Evolutionary conservation across 1,140 invertebrate species (phyloP).

Genomic region (Lycorma delicatula): DNA sequence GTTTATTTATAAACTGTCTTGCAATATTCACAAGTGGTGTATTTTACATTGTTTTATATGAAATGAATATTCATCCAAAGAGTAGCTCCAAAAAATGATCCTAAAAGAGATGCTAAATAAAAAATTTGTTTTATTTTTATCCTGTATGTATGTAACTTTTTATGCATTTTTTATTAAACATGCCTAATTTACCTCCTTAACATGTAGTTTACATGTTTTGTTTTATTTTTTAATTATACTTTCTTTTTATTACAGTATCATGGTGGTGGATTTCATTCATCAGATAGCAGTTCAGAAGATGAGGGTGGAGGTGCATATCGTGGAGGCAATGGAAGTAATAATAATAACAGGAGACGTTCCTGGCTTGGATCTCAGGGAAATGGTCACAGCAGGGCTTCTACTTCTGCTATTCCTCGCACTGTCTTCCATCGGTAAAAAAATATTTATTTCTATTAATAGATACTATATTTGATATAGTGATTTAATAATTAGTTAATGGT

Average conservation of each 20-base stretch:
- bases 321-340: slow-evolving; percentile 39
- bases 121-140: no score
- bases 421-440: slow-evolving; percentile 53
- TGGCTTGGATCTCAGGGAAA: slow-evolving; percentile 15
- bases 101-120: no score
- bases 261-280: slow-evolving; percentile 38
- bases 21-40: no score
- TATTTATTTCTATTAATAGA: not conserved
- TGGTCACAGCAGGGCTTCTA: slow-evolving; percentile 19
- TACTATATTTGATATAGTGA: no score
- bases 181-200: slow-evolving; percentile 11
- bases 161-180: no score
- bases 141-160: no score
- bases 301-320: slow-evolving; percentile 38
- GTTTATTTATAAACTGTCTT: no score
- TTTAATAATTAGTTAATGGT: no score
- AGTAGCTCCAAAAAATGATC: no score
- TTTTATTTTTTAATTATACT: not conserved
- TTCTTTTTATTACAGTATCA: slow-evolving; percentile 38
- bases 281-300: slow-evolving; percentile 33
- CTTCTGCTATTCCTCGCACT: slow-evolving; percentile 39
- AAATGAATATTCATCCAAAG: no score
- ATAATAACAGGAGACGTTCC: slow-evolving; percentile 3
- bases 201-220: not conserved
- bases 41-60: no score